Percentiles rank a stretch among this genome's conserved stretches.
phyloP scores from a whole-genome alignment of 2,888 invertebrate species.

The Lypha dubia region DNA sequence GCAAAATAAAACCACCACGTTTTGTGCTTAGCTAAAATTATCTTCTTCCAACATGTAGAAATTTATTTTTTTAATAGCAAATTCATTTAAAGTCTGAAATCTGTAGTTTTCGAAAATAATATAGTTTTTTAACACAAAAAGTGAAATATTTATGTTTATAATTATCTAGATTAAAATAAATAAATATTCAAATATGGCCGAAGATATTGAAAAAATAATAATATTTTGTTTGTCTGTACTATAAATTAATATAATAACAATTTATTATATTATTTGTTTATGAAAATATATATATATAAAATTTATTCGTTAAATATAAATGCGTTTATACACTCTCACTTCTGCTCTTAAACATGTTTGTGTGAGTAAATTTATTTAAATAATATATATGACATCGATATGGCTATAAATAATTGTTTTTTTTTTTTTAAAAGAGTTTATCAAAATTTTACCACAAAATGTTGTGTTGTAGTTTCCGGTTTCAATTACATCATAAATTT shows the following conservation, averaged over 20 bases:
- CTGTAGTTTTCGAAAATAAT: no score
- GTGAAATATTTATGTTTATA: background rate
- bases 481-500: constrained; percentile 75
- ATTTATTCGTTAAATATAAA: constrained; percentile 57
- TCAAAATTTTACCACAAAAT: constrained; percentile 73
- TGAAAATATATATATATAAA: constrained; percentile 57
- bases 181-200: background rate
- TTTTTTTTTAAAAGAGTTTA: constrained; percentile 72
- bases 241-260: constrained; percentile 67
- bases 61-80: no score
- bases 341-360: background rate
- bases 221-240: background rate
- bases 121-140: background rate
- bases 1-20: no score
- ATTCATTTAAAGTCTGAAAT: no score
- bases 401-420: constrained; percentile 72
- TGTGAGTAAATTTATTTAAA: constrained; percentile 26
- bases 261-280: constrained; percentile 66
- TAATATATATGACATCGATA: constrained; percentile 65
- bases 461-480: constrained; percentile 74
- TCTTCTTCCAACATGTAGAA: no score
- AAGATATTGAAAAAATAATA: constrained; percentile 12
- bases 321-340: background rate
- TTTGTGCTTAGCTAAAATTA: no score
- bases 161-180: constrained; percentile 22